Base-by-base conservation (phyloP, 2,113 vertebrate genomes). In the Rhodinocichla rosea region DNA sequence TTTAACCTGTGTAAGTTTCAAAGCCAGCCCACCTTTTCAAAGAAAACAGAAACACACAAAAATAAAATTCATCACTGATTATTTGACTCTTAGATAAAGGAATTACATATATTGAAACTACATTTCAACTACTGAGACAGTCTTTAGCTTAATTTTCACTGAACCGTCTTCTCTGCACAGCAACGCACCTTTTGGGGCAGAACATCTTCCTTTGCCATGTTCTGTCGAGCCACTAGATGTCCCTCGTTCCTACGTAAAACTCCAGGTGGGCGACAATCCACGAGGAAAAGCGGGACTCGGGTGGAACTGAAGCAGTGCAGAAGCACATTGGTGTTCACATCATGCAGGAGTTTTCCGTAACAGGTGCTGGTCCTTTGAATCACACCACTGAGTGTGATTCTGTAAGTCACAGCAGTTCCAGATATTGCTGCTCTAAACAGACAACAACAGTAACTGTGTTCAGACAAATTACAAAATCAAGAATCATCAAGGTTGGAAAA, bases 211-310 rank as follows among this genome's bases (percentile, higher is more conserved):
- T 89, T 90, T 71, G 89, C 80, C 56, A 9, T 76, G 40, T 71
- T 67, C 32, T 23, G 2, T 17, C 4, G 57, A 76, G 74, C 89
- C 95, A 85, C 95, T 91, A 97, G 96, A 92, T 95, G 96, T 91
- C 95, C 89, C 44, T 91, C 73, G 53, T 40, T 89, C 87, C 95
- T 60, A 20, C n/a, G 13, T 13, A 82, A 82, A 92, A 28, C 62
- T 79, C 52, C 83, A 65, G 62, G n/a, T 8, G 23, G 0, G 39
- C 24, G 42, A 20, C 15, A 67, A 42, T 18, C 30, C 75, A 17
- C 3, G 44, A 44, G 30, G 12, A 56, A 70, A 30, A 44, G 64
- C 0, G 3, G 37, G 52, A 56, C 69, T 12, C 21, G n/a, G 28
- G 12, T 24, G 83, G 65, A 84, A 53, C 62, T 69, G 77, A 7